Evolutionary conservation across 2,113 vertebrate species (phyloP).

Genomic region (Sphaerodactylus townsendi): DNA sequence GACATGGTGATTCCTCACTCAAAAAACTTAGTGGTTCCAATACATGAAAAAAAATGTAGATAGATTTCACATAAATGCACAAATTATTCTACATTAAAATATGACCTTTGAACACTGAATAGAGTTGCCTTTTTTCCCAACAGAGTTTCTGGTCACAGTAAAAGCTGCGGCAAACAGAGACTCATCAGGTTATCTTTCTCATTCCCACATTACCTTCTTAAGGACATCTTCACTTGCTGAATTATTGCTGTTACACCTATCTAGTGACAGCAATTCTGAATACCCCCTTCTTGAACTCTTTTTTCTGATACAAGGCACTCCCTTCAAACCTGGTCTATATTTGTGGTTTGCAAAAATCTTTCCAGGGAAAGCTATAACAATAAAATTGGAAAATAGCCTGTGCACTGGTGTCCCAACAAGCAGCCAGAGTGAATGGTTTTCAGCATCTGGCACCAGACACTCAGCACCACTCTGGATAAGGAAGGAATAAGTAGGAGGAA

Average conservation of each 20-base stretch:
- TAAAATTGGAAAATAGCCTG: neutral
- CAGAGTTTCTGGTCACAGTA: neutral
- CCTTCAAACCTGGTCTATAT: neutral
- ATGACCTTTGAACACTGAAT: neutral
- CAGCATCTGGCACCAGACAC: accelerated
- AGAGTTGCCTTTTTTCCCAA: neutral
- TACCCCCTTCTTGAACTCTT: neutral
- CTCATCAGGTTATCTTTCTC: neutral
- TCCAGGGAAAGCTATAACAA: neutral
- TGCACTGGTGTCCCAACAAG: neutral
- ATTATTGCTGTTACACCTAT: neutral
- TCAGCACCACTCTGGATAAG: accelerated
- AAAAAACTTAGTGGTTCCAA: neutral
- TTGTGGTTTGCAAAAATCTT: too few species aligned
- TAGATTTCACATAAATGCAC: neutral
- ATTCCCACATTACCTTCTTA: neutral
- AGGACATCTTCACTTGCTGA: neutral
- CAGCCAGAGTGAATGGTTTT: accelerated
- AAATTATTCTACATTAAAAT: neutral
- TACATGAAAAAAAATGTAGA: neutral
- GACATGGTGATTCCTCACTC: too few species aligned
- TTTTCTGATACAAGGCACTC: neutral
- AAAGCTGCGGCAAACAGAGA: neutral
- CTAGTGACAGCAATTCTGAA: too few species aligned
- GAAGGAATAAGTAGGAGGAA: neutral